A percentile compares a stretch with the other conserved stretches of the same genome.
phyloP scores from a whole-genome alignment of 2,113 vertebrate genomes.

The Hippoglossus stenolepis region DNA sequence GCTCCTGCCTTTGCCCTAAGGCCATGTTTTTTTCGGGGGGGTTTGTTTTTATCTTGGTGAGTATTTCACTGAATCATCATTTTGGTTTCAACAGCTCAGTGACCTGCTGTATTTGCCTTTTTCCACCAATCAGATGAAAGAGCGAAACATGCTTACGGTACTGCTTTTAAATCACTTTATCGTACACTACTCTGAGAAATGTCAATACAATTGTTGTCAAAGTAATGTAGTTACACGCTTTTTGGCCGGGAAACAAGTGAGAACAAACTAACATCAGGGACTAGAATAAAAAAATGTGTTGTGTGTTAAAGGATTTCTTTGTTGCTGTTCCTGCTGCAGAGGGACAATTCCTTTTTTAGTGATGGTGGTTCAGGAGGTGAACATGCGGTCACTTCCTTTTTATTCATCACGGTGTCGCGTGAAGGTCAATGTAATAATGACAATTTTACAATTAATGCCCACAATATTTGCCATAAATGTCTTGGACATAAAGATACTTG shows the following conservation, averaged over 20 bases:
- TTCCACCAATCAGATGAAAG: constrained; percentile 60
- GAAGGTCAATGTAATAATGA: constrained; percentile 11
- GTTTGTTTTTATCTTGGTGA: constrained; percentile 32
- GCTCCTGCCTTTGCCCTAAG: background rate
- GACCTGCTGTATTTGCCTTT: constrained; percentile 77
- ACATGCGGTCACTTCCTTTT: constrained; percentile 8
- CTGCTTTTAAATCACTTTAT: constrained; percentile 82
- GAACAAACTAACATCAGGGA: constrained; percentile 8
- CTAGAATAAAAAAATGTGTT: background rate
- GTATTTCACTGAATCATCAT: constrained; percentile 69
- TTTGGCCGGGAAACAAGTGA: constrained; percentile 37
- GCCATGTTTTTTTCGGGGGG: constrained; percentile 6
- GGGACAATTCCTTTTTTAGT: background rate
- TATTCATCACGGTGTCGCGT: background rate
- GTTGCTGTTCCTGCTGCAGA: background rate
- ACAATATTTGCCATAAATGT: constrained; percentile 36
- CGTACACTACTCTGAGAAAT: constrained; percentile 66
- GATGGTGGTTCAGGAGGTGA: constrained; percentile 10
- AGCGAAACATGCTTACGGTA: constrained; percentile 80
- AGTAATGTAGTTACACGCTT: constrained; percentile 76
- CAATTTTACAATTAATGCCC: constrained; percentile 7
- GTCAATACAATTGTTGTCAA: constrained; percentile 81
- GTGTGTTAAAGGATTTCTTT: background rate
- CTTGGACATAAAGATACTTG: background rate
- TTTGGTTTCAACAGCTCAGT: constrained; percentile 72